Base-by-base conservation (phyloP, 2,888 invertebrate species). In the Thera britannica region DNA sequence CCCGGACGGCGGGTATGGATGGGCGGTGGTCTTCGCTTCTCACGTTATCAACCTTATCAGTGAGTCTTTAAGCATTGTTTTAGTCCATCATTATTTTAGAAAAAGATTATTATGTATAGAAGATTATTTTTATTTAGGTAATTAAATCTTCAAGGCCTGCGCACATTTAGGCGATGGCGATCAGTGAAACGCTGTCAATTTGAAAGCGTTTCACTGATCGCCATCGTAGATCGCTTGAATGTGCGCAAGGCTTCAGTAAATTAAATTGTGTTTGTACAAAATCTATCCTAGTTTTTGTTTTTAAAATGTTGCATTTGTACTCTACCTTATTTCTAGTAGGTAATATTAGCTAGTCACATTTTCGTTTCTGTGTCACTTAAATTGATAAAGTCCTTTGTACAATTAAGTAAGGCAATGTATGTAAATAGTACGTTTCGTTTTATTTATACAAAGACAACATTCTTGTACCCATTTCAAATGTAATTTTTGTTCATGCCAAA, bases 31-130 rank as follows among this genome's bases (percentile, higher is more conserved):
- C 9, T 55, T 48, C 44, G 59, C 56, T 35, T 65, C 44, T 54
- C 65, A 65, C 35, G 48, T 60, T 49, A 34, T 65, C 49, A 65
- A 60, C 49, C 51, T 65, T 56, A 65, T 65, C 60, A 56, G 65
- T 65, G 56, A 65, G 60, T 62, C 7, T 35, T 35, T 44, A 9
- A 35, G 12, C 38, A 12, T 35, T 35, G 35, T 46, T 35, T 11
- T 35, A 54, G 34, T 35, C 35, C 44, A 46, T 46, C 44, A 7
- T 7, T 7, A 6, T 7, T 7, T 7, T 46, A 41, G 41, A 0
- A 23, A 23, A 23, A 23, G 23, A 23, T 23, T 23, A 23, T 23
- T 23, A 23, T 23, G 23, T 23, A 23, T 23, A 23, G 23, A 23
- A 23, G 23, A 1, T 23, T 23, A 23, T 23, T 23, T n/a, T n/a